Conservation (phyloP, 2,888 invertebrate species). For the Mesorhabditis belari region DNA sequence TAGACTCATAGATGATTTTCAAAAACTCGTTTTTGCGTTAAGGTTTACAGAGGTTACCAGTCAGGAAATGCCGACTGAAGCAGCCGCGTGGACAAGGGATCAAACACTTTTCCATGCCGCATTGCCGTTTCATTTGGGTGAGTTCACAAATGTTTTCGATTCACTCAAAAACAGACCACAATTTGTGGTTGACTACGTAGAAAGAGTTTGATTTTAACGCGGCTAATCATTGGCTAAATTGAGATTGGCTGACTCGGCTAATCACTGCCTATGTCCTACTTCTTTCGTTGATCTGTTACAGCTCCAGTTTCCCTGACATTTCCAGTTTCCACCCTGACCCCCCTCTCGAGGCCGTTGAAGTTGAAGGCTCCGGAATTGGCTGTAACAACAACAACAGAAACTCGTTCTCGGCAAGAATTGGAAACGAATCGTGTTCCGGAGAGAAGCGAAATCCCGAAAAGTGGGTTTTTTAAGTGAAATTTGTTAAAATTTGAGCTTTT, state of each 20-base stretch:
- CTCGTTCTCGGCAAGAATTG: background rate
- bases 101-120: background rate
- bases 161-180: too few relatives aligned
- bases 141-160: background rate
- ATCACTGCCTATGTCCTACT: too few relatives aligned
- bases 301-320: too few relatives aligned
- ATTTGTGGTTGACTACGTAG: too few relatives aligned
- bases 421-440: background rate
- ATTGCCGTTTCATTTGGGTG: background rate
- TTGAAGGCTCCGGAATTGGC: background rate
- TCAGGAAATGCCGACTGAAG: background rate
- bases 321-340: background rate
- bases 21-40: too few relatives aligned
- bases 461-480: background rate
- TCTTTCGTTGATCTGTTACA: too few relatives aligned
- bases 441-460: background rate
- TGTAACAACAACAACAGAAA: background rate
- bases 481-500: background rate
- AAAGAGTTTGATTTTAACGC: too few relatives aligned
- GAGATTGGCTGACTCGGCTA: too few relatives aligned
- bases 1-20: too few relatives aligned
- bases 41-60: too few relatives aligned
- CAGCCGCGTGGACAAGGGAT: background rate
- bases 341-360: background rate
- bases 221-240: too few relatives aligned